A percentile compares a stretch with the other conserved stretches of the same genome.
Conservation (phyloP, 1,140 invertebrate species). For the Ips typographus region DNA sequence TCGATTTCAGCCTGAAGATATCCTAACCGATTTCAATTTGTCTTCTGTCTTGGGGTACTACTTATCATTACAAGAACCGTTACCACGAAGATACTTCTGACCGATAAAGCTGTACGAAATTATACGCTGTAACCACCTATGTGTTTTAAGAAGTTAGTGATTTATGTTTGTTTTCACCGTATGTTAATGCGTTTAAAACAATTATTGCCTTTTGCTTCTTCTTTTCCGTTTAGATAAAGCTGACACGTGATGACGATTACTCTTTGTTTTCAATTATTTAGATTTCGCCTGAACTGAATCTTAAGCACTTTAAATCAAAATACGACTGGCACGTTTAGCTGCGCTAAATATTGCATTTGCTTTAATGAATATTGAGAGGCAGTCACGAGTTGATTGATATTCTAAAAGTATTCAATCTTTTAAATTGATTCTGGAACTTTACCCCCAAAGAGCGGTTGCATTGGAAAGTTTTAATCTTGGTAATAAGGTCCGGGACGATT, state of each 20-base stretch:
- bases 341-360: neutral
- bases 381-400: neutral
- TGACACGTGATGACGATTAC: no score
- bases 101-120: slow-evolving; percentile 4
- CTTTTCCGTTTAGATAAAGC: no score
- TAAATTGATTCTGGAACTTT: no score
- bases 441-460: no score
- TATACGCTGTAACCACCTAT: slow-evolving; percentile 2
- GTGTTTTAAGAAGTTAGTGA: neutral
- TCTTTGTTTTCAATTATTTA: no score
- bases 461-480: neutral
- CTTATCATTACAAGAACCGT: slow-evolving; percentile 3
- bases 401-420: neutral
- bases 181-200: neutral
- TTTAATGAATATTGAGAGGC: neutral
- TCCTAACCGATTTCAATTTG: neutral
- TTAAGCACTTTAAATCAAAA: neutral
- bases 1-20: no score
- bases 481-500: neutral
- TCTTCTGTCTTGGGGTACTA: neutral
- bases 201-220: no score
- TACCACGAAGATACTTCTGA: neutral
- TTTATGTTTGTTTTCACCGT: slow-evolving; percentile 1
- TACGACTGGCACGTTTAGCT: neutral
- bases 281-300: no score